Percentiles rank a stretch among this genome's conserved stretches.
phyloP scores from a whole-genome alignment of 35 echinoderm and acorn worm genomes.

The Diadema setosum region DNA sequence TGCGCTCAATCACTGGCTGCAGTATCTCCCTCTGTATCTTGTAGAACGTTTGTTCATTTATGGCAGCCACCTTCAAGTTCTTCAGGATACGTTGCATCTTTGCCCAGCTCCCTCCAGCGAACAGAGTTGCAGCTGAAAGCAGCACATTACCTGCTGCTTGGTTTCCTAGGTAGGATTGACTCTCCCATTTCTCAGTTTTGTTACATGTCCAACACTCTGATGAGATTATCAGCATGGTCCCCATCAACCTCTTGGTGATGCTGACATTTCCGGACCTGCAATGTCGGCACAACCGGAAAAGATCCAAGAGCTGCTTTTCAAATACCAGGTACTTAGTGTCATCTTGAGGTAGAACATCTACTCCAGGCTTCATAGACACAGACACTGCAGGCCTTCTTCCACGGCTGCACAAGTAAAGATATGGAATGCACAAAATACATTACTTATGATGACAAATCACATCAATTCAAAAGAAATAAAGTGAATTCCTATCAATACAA shows the following conservation, averaged over 20 bases:
- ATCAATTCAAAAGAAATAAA: neutral
- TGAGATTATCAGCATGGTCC: constrained; percentile 7
- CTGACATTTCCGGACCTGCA: neutral
- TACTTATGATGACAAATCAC: neutral
- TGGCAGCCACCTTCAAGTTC: neutral
- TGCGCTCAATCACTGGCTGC: constrained; percentile 2
- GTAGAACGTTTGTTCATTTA: neutral
- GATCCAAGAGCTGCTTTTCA: neutral
- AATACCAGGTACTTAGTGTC: constrained; percentile 58
- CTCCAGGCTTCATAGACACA: neutral
- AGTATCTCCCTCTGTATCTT: constrained; percentile 7
- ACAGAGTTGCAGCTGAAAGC: constrained; percentile 20
- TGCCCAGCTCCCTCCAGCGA: neutral
- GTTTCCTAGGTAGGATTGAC: constrained; percentile 5
- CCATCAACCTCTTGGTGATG: neutral
- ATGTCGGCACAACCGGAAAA: neutral
- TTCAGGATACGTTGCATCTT: constrained; percentile 13
- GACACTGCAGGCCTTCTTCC: neutral
- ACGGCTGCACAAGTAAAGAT: neutral
- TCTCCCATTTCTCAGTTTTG: constrained; percentile 2
- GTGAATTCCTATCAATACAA: neutral
- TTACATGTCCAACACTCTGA: neutral
- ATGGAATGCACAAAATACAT: neutral
- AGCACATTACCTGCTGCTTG: constrained; percentile 18
- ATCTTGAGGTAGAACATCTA: neutral